Base-by-base conservation (phyloP, 1,140 invertebrate genomes). In the Ctenoplectra terminalis region DNA sequence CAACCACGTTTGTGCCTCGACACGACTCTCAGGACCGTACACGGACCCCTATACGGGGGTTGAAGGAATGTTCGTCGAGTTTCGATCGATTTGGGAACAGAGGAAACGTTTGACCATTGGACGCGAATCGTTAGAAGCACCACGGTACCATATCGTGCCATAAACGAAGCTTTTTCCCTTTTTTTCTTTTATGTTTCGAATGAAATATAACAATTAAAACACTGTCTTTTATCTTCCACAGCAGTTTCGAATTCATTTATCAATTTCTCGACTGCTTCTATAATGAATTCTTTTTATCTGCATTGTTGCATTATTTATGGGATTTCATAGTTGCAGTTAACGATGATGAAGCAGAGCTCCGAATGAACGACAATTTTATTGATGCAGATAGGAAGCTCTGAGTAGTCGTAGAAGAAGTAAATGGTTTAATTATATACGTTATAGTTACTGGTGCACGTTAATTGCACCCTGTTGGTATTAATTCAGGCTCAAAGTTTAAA, bases 1-100 rank as follows among this genome's bases (percentile, higher is more conserved):
- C 52, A 20, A 23, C 0, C 34, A 31, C 50, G 67, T 26, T 46
- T 58, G 48, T 52, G n/a, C 23, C 48, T 26, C 63, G 43, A 56
- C 40, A 43, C 34, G 15, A 31, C 40, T 43, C 43, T 37, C 34
- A 60, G 54, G 54, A 70, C 15, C 63, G 81, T 71, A 52, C n/a
- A 69, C 29, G 40, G 20, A 15, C n/a, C 43, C 26, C 20, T 73
- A 13, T 2, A 20, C 17, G 23, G 34, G 48, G 52, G 52, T 58
- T 7, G 23, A 48, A 69, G 75, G 15, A 54, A 54, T 64, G 48
- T 37, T 56, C 34, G 48, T 13, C 1, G 20, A 31, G 26, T 58
- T 58, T 34, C 46, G 56, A 34, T 43, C 46, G 46, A 37, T 52
- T 40, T 31, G 20, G 5, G 15, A n/a, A 29, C 4, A 31, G 3